Evolutionary conservation across 23 tunicate species (phyloP), one percentile per base, ranked within the genome.

Genomic region (Trididemnum clinides): DNA sequence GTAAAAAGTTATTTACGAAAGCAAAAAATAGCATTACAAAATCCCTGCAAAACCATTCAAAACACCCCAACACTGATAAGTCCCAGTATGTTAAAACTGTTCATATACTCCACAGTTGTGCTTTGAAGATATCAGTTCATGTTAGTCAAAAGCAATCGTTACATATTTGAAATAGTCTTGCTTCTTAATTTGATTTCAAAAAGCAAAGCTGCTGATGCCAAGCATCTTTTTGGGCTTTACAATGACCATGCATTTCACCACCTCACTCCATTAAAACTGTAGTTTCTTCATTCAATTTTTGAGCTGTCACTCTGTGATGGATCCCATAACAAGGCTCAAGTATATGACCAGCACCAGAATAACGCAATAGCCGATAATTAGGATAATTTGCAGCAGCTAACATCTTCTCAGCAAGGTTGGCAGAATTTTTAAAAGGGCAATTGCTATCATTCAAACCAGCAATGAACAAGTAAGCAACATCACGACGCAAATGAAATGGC

Each of bases 171-270:
- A n/a, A n/a, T n/a, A n/a, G n/a, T n/a, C n/a, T n/a, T n/a, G n/a
- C n/a, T n/a, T n/a, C n/a, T n/a, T n/a, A 74, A 80, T 71, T 80
- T 12, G 39, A 30, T 50, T 57, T 69, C 32, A 93, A 72, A 70
- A 88, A 93, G 0, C 73, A n/a, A 19, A 93, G 22, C 51, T 84
- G 70, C 35, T 88, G 35, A n/a, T 15, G 75, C 98, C 98, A 93
- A 28, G 90, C 57, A 22, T 88, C 39, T 70, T 77, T 79, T 71
- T 93, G 98, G 18, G 98, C 98, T 25, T 36, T 36, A 37, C 90
- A 72, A 39, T 93, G 98, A 20, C 88, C 72, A 33, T 25, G 18
- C 29, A 64, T 31, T 25, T 80, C 57, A 1, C 98, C 98, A 39
- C 98, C 98, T 83, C 87, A 88, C 19, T 37, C 58, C 27, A 59